A percentile compares a stretch with the other conserved stretches of the same genome.
These are phyloP conservation scores for Corydoras maculifer DNA, from an alignment of 2,113 vertebrate species.

Conservation along the genomic window DNA sequence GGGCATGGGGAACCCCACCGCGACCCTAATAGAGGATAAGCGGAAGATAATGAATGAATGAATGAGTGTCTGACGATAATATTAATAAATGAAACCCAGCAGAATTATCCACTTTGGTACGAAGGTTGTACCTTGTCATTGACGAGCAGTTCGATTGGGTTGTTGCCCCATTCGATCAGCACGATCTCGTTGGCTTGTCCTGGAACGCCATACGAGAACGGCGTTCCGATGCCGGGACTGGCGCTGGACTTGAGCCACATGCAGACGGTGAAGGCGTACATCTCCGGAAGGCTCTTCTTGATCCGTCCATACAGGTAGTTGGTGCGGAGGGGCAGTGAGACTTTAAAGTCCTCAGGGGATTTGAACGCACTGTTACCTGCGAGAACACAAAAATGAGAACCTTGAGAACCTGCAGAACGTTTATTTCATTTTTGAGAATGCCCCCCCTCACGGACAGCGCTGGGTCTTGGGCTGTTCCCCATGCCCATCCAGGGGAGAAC, in stretches of 20 bases:
- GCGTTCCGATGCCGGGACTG: slow-evolving; percentile 89
- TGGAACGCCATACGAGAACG: slow-evolving; percentile 89
- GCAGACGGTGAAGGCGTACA: slow-evolving; percentile 93
- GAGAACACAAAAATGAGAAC: slow-evolving; percentile 5
- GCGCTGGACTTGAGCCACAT: slow-evolving; percentile 94
- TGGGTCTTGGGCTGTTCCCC: no score
- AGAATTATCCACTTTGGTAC: not conserved
- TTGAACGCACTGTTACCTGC: slow-evolving; percentile 90
- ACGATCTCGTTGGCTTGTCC: slow-evolving; percentile 97
- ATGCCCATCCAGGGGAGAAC: no score
- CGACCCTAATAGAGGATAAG: no score
- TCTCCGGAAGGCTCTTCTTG: slow-evolving; percentile 92
- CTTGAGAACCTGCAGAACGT: no score
- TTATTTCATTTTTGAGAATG: no score
- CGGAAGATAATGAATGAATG: no score
- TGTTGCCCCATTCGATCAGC: slow-evolving; percentile 96
- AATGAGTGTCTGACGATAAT: no score
- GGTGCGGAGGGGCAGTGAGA: slow-evolving; percentile 88
- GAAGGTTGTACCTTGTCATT: slow-evolving; percentile 83
- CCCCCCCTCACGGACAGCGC: no score
- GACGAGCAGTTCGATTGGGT: slow-evolving; percentile 91
- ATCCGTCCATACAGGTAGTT: slow-evolving; percentile 95
- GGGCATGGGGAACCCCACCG: no score
- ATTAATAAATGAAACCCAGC: no score
- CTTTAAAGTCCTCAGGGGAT: slow-evolving; percentile 91